A percentile compares a stretch with the other conserved stretches of the same genome.
Evolutionary conservation across 2,113 vertebrate genomes (phyloP).

Genomic region (Actenoides lindsayi): DNA sequence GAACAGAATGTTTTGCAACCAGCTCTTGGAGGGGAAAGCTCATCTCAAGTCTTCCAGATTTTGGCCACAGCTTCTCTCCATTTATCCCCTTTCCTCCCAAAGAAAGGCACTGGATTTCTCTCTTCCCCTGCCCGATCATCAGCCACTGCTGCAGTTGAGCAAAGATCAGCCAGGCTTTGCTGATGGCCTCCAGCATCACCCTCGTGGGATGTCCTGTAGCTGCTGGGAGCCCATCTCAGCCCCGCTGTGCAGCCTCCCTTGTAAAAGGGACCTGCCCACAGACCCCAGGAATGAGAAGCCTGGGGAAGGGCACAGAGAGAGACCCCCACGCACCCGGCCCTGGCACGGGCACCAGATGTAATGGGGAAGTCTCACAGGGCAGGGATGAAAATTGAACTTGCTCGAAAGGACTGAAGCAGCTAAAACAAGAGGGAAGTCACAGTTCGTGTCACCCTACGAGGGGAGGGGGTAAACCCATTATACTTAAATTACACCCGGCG

Average conservation of each 20-base stretch:
- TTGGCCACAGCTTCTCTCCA: not conserved
- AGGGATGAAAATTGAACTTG: not conserved
- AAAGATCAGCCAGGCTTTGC: not conserved
- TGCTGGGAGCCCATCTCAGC: not conserved
- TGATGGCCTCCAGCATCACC: not conserved
- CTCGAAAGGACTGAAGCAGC: conserved; percentile 34
- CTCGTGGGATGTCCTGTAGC: rapidly evolving
- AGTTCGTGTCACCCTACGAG: not conserved
- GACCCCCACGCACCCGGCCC: not conserved
- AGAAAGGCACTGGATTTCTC: not conserved
- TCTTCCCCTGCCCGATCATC: rapidly evolving
- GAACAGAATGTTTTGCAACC: not conserved
- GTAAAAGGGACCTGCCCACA: not conserved
- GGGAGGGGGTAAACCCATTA: not conserved
- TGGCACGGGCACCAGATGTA: not conserved
- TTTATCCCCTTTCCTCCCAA: not conserved
- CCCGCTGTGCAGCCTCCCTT: not conserved
- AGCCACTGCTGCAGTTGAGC: not conserved
- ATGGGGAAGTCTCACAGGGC: not conserved
- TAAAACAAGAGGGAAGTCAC: conserved; percentile 5
- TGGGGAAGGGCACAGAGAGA: not conserved
- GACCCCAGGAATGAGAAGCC: not conserved
- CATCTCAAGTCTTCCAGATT: not conserved
- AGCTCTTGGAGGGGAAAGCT: not conserved
- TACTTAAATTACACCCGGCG: not conserved